These are phyloP conservation scores for Avahi laniger DNA, from an alignment of 2,797 vertebrate genomes.

Conservation along the genomic window DNA sequence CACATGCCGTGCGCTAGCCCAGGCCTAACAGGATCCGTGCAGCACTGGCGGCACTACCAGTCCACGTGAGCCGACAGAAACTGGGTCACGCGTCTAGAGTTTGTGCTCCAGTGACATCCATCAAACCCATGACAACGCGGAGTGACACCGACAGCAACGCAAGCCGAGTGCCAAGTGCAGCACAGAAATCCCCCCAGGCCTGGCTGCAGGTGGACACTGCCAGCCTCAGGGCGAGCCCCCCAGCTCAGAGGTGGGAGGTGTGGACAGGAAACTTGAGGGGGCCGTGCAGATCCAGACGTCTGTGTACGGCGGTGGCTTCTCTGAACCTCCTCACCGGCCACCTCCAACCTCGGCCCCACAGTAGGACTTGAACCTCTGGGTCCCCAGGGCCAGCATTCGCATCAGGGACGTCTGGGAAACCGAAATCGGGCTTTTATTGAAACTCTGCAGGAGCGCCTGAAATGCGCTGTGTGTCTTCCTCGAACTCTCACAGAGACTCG, in stretches of 20 bases:
- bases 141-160: no score
- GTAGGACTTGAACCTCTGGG: no score
- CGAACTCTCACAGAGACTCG: not conserved
- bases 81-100: not conserved
- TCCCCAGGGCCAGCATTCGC: no score
- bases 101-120: no score
- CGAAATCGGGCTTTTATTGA: not conserved
- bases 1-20: no score
- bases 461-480: not conserved
- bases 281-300: not conserved
- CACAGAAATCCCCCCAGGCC: not conserved
- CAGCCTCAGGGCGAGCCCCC: not conserved
- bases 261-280: not conserved
- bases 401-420: not conserved
- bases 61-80: not conserved
- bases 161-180: no score
- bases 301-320: not conserved
- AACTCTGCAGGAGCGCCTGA: not conserved
- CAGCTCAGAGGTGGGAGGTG: not conserved
- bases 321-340: not conserved
- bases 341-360: not conserved
- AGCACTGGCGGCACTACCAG: no score
- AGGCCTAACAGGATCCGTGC: not conserved
- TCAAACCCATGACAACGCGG: not conserved
- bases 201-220: not conserved